Conservation (phyloP, 2,113 vertebrate genomes). For the Connochaetes taurinus region DNA sequence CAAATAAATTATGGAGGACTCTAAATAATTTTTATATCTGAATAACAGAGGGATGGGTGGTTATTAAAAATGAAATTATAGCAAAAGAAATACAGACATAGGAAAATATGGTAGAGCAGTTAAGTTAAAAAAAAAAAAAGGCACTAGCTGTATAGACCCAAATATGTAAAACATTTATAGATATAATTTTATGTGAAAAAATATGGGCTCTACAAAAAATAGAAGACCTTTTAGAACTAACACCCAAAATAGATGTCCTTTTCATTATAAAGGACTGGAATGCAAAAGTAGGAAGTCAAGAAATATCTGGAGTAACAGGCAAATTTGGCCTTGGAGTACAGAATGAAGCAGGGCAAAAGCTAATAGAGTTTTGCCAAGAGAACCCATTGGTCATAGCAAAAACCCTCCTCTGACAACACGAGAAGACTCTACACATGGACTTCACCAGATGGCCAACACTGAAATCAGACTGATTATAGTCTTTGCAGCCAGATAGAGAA, state of each 20-base stretch:
- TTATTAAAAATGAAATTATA: constrained; percentile 41
- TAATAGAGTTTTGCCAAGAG: neutral
- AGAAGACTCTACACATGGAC: neutral
- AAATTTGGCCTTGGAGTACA: neutral
- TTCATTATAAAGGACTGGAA: neutral
- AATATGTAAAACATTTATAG: neutral
- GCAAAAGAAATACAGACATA: neutral
- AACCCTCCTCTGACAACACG: rapidly evolving
- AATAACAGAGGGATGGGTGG: neutral
- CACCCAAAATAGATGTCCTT: neutral
- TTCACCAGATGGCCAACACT: neutral
- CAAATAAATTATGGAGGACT: neutral
- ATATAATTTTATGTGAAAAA: neutral
- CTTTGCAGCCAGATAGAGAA: neutral
- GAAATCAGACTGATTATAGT: neutral
- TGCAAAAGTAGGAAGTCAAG: neutral
- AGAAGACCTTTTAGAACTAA: neutral
- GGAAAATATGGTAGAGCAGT: neutral
- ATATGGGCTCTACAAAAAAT: neutral
- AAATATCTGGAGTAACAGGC: neutral
- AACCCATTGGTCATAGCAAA: neutral
- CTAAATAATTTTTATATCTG: neutral
- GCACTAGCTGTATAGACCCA: neutral
- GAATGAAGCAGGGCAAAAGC: neutral
- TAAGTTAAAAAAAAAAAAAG: neutral